Evolutionary conservation across 2,797 vertebrate genomes (phyloP).

Genomic region (Arrhamphus sclerolepis): DNA sequence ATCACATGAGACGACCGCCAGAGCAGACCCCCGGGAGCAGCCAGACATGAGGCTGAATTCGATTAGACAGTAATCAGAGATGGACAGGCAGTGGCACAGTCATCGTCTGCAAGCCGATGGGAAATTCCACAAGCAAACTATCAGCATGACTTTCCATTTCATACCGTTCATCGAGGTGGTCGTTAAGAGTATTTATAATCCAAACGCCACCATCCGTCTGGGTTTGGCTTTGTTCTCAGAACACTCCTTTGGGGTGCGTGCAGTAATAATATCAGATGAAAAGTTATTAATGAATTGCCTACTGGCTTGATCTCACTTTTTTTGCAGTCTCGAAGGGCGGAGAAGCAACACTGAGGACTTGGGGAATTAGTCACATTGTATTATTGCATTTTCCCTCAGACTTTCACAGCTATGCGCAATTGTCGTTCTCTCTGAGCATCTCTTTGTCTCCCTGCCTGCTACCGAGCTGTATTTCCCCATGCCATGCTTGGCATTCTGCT

Average conservation of each 20-base stretch:
- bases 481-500: slow-evolving; percentile 77
- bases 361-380: slow-evolving; percentile 40
- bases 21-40: slow-evolving; percentile 72
- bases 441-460: slow-evolving; percentile 17
- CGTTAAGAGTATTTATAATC: slow-evolving; percentile 25
- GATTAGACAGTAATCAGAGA: slow-evolving; percentile 78
- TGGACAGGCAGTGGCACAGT: slow-evolving; percentile 63
- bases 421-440: slow-evolving; percentile 8
- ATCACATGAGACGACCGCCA: slow-evolving; percentile 72
- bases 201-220: slow-evolving; percentile 8
- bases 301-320: slow-evolving; percentile 33
- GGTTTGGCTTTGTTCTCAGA: slow-evolving; percentile 41
- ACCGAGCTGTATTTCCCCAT: slow-evolving; percentile 49
- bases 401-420: slow-evolving; percentile 18
- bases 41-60: slow-evolving; percentile 79
- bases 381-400: slow-evolving; percentile 34
- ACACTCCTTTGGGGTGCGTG: slow-evolving; percentile 28
- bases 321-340: slow-evolving; percentile 38
- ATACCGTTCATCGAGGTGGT: slow-evolving; percentile 18
- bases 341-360: slow-evolving; percentile 29
- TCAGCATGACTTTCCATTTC: slow-evolving; percentile 49
- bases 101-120: slow-evolving; percentile 49
- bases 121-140: slow-evolving; percentile 67
- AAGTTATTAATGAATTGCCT: slow-evolving; percentile 60
- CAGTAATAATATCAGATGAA: slow-evolving; percentile 56